A percentile compares a stretch with the other conserved stretches of the same genome.
Evolutionary conservation across 2,797 vertebrate species (phyloP).

Genomic region (Tolypeutes matacus): DNA sequence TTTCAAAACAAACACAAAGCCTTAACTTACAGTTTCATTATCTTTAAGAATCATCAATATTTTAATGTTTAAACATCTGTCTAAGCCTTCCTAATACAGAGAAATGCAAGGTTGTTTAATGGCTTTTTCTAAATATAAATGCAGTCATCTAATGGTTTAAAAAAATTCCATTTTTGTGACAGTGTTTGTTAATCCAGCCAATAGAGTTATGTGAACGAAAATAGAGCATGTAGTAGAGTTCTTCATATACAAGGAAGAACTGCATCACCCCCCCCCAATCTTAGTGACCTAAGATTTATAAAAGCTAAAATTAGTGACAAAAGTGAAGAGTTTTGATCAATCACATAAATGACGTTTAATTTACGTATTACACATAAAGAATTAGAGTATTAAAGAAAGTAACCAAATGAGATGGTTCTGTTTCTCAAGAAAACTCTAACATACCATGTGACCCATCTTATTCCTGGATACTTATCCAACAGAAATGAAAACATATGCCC

Average conservation of each 20-base stretch:
- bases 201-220: constrained; percentile 43
- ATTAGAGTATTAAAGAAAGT: constrained; percentile 29
- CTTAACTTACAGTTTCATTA: constrained; percentile 46
- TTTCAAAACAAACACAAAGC: constrained; percentile 57
- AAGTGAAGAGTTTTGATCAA: constrained; percentile 60
- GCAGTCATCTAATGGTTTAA: background rate
- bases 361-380: constrained; percentile 54
- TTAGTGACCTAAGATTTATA: constrained; percentile 22
- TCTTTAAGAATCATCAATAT: constrained; percentile 49
- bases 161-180: background rate
- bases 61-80: constrained; percentile 22
- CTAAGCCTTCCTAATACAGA: constrained; percentile 11
- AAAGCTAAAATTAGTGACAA: constrained; percentile 53
- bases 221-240: background rate
- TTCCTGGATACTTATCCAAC: constrained; percentile 71
- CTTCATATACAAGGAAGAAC: background rate
- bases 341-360: background rate
- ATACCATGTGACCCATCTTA: constrained; percentile 59
- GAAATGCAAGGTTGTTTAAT: constrained; percentile 35
- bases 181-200: constrained; percentile 47
- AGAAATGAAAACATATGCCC: constrained; percentile 76
- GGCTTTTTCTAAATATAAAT: constrained; percentile 48
- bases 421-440: no score
- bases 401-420: background rate
- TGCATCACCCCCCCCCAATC: background rate